phyloP scores from a whole-genome alignment of 2,113 vertebrate species.

The Charadrius vociferus region DNA sequence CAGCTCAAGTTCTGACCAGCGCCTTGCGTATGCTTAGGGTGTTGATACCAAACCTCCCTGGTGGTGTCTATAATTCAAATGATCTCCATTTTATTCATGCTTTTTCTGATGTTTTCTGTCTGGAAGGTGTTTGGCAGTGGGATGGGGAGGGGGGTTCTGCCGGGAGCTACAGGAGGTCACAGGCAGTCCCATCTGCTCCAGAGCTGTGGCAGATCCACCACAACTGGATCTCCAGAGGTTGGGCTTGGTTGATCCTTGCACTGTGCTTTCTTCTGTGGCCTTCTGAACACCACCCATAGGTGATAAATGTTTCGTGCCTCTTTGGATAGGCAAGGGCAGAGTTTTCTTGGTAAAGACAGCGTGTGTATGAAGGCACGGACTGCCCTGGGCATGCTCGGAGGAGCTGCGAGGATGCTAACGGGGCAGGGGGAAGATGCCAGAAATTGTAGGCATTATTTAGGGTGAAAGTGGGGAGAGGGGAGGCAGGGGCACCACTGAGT shows the following conservation, averaged over 20 bases:
- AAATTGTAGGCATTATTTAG: neutral
- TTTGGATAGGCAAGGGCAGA: neutral
- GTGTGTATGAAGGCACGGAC: rapidly evolving
- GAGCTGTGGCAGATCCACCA: neutral
- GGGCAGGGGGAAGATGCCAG: neutral
- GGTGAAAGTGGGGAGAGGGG: neutral
- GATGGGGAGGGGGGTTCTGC: neutral
- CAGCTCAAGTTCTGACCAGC: neutral
- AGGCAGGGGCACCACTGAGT: neutral
- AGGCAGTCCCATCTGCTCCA: neutral
- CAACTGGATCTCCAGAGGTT: neutral
- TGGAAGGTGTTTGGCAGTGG: neutral
- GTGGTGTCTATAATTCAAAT: neutral
- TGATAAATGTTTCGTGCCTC: neutral
- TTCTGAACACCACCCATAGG: neutral
- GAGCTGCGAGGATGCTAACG: neutral
- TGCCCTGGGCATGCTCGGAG: neutral
- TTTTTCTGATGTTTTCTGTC: neutral
- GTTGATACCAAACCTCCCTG: neutral
- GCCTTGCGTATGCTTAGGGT: too few species aligned
- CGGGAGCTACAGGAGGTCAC: too few species aligned
- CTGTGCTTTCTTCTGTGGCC: neutral
- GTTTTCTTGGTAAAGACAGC: neutral
- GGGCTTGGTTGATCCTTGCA: neutral
- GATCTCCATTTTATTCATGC: neutral